Base-by-base conservation (phyloP, 2,113 vertebrate genomes). In the Serilophus lunatus region DNA sequence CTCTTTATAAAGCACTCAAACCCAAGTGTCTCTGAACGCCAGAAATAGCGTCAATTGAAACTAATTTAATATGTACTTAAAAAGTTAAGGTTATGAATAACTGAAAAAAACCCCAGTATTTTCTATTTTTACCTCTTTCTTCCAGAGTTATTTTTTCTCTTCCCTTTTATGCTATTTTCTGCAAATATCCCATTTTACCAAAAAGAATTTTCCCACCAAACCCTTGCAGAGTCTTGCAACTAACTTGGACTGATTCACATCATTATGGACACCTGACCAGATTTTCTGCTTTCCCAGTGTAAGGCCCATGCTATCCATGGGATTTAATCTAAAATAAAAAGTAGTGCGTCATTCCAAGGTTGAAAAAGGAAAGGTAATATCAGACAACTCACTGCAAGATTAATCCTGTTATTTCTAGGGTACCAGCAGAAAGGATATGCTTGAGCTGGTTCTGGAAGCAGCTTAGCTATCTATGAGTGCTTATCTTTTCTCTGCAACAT, bases 241-340 rank as follows among this genome's bases (percentile, higher is more conserved):
- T 76, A 3, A 29, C 2, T 15, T 1, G 0, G 5, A 36, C 44
- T 60, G 56, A 51, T 69, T 77, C 19, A 44, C 0, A 0, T 18
- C 72, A 50, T 36, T 50, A 33, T 6, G 65, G 59, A 72, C 50
- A 50, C 18, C 18, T 57, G 22, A 38, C 7, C 33, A 88, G n/a
- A 47, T 7, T 33, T 88, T 63, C 47, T 70, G 10, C 20, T 88
- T 92, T 92, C 13, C 18, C 10, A 20, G 4, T 16, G 9, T 38
- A 85, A 79, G 26, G 5, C 4, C 23, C 31, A n/a, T 60, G 35
- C 29, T 47, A 36, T 51, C 19, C 14, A 2, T 38, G 6, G 10
- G 13, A 51, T 86, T 75, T 65, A 79, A 33, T 57, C 22, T 49
- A 65, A 76, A 93, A 29, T n/a, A 50, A 45, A 76, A 74, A 53